Evolutionary conservation across 2,888 invertebrate genomes (phyloP).

Genomic region (Trachelus stipa): DNA sequence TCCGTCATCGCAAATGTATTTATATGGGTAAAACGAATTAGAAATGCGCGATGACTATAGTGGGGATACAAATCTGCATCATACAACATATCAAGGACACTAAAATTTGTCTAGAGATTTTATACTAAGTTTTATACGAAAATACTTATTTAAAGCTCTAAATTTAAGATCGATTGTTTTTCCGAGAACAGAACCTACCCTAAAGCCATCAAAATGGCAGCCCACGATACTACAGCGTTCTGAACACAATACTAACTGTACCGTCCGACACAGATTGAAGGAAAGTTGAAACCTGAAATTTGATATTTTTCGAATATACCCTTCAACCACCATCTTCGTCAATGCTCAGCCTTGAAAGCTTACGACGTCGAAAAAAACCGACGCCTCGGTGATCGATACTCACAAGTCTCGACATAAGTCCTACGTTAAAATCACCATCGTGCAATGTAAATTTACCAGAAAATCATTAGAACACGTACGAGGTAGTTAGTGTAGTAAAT

Average conservation of each 20-base stretch:
- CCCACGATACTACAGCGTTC: not conserved
- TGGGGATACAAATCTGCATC: not conserved
- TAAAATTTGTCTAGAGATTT: not conserved
- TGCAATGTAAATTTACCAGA: not conserved
- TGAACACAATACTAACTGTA: not conserved
- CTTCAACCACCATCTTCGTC: too few relatives aligned
- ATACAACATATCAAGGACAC: not conserved
- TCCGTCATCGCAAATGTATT: conserved; percentile 13
- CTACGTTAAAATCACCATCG: not conserved
- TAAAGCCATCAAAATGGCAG: not conserved
- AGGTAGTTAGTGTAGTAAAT: not conserved
- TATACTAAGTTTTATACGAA: not conserved
- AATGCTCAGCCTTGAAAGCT: not conserved
- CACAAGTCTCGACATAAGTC: not conserved
- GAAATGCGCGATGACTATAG: conserved; percentile 8
- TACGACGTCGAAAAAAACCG: not conserved
- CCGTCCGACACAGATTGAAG: not conserved
- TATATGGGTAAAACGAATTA: conserved; percentile 19
- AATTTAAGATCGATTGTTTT: not conserved
- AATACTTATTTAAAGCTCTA: not conserved
- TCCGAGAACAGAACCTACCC: not conserved
- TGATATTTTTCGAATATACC: not conserved
- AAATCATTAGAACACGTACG: not conserved
- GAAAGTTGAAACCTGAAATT: not conserved
- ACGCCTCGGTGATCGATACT: conserved; percentile 6